Percentiles rank a stretch among this genome's conserved stretches.
These are phyloP conservation scores for Thalassophryne amazonica DNA, from an alignment of 2,797 vertebrate species.

Conservation along the genomic window DNA sequence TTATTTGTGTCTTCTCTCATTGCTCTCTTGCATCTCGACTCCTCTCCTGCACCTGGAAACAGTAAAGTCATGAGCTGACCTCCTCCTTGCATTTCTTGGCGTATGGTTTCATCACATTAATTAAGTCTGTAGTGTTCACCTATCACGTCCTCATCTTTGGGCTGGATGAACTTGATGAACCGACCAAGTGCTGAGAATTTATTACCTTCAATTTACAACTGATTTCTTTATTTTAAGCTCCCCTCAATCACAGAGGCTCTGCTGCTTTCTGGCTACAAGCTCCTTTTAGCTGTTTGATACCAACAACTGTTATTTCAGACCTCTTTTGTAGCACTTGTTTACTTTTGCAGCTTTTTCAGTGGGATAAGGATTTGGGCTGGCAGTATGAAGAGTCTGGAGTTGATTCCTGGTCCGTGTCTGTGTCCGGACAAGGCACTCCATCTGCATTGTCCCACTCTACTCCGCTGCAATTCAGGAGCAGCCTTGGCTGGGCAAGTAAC, in stretches of 20 bases:
- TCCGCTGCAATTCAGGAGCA: too few species aligned
- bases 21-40: not conserved
- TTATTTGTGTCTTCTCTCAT: constrained; percentile 23
- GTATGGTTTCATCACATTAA: constrained; percentile 65
- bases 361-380: too few species aligned
- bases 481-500: too few species aligned
- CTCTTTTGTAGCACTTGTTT: constrained; percentile 31
- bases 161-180: constrained; percentile 62
- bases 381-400: too few species aligned
- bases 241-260: constrained; percentile 38
- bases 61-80: constrained; percentile 65
- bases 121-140: constrained; percentile 55
- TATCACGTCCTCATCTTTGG: constrained; percentile 54
- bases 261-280: constrained; percentile 38
- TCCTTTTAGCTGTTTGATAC: constrained; percentile 46
- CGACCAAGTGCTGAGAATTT: constrained; percentile 51
- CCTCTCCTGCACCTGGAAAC: constrained; percentile 50
- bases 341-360: too few species aligned
- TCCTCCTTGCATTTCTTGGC: constrained; percentile 54
- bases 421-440: too few species aligned
- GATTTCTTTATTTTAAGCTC: constrained; percentile 45
- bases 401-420: too few species aligned
- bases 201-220: constrained; percentile 66
- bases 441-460: too few species aligned
- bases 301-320: constrained; percentile 29